Conservation (phyloP, 2,797 vertebrate species). For the Hydrocynus forskahlii region DNA sequence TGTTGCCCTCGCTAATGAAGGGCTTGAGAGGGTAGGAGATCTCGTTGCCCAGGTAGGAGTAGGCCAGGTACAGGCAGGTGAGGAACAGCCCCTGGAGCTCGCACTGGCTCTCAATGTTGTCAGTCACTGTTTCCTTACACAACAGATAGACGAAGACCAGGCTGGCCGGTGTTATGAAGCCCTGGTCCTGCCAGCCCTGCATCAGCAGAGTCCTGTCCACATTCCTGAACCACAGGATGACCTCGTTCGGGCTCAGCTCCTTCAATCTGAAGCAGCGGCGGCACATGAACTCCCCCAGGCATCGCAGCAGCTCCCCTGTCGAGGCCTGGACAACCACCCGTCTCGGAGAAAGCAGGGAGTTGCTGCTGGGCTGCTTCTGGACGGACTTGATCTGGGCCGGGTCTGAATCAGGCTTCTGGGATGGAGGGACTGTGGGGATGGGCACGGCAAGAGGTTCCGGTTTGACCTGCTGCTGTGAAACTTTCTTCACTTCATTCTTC, state of each 20-base stretch:
- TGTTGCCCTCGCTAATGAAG: constrained; percentile 88
- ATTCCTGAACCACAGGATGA: constrained; percentile 90
- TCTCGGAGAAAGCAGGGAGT: constrained; percentile 77
- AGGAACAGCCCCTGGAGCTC: constrained; percentile 90
- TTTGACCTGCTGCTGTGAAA: constrained; percentile 76
- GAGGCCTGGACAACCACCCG: constrained; percentile 89
- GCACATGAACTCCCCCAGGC: constrained; percentile 90
- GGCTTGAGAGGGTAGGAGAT: constrained; percentile 92
- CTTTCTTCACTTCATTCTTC: constrained; percentile 75
- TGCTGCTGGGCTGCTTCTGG: constrained; percentile 65
- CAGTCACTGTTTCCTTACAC: constrained; percentile 87
- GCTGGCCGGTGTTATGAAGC: constrained; percentile 92
- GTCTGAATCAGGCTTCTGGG: constrained; percentile 56
- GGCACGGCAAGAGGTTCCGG: constrained; percentile 67
- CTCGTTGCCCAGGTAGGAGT: constrained; percentile 92
- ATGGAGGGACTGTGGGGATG: constrained; percentile 63
- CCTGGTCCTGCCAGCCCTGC: constrained; percentile 94
- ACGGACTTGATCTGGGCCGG: constrained; percentile 63
- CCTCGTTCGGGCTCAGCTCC: constrained; percentile 87
- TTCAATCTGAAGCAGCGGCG: constrained; percentile 89
- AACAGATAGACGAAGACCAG: constrained; percentile 92
- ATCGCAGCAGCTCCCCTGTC: constrained; percentile 89
- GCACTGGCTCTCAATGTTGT: constrained; percentile 83
- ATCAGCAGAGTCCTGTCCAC: constrained; percentile 90
- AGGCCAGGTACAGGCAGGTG: constrained; percentile 90